phyloP scores from a whole-genome alignment of 1,140 invertebrate species.

The Ceratina japonica region DNA sequence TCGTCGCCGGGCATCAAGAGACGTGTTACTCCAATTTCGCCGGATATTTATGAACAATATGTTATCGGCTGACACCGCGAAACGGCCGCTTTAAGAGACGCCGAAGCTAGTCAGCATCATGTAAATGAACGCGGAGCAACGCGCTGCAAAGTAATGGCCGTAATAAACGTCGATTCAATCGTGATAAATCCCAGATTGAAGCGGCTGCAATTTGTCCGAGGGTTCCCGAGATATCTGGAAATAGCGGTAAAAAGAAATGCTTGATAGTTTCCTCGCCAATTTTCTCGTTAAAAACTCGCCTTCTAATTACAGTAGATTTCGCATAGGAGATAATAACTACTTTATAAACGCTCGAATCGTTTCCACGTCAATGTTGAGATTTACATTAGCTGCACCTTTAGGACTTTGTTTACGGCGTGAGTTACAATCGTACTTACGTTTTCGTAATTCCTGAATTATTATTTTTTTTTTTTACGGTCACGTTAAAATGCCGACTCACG shows the following conservation, averaged over 20 bases:
- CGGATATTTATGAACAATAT: constrained; percentile 37
- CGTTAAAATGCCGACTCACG: background rate
- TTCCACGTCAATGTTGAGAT: no score
- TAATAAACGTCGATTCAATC: constrained; percentile 32
- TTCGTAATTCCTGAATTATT: no score
- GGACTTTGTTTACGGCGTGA: no score
- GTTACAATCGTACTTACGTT: no score
- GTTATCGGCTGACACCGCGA: background rate
- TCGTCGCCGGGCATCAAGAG: background rate
- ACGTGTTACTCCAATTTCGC: constrained; percentile 19
- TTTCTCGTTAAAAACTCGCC: background rate
- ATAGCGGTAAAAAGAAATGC: background rate
- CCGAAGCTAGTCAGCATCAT: constrained; percentile 1
- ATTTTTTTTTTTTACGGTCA: no score
- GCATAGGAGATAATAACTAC: no score
- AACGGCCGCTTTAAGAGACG: background rate
- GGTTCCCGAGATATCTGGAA: no score
- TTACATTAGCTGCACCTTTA: background rate
- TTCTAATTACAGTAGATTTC: background rate
- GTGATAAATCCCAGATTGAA: constrained; percentile 35
- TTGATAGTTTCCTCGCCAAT: background rate
- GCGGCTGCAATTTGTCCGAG: constrained; percentile 7
- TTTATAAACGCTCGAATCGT: no score
- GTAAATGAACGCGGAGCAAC: constrained; percentile 31
- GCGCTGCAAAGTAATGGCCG: constrained; percentile 28